Evolutionary conservation across 1,140 invertebrate species (phyloP), one percentile per base, ranked within the genome.

Genomic region (Pseudomyrmex concolor): DNA sequence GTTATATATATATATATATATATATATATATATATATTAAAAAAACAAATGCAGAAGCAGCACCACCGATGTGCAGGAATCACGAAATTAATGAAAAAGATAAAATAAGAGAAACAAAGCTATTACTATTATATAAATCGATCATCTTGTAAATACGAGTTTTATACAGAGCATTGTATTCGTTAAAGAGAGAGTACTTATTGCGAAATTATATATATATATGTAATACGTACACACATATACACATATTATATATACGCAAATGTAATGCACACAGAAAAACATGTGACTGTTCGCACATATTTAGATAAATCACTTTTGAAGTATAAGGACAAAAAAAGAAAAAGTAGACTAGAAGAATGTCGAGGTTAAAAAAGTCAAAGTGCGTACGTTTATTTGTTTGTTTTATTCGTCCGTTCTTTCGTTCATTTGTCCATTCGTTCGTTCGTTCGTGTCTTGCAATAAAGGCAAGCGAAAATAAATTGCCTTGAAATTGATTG

Each of bases 161-260:
- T 94, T 94, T 94, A 94, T 94, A 94, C 93, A 93, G 92, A 94
- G 91, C 89, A 94, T 93, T 91, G 92, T 94, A 93, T 91, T 91
- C 91, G 93, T 93, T 92, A 91, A 92, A 90, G 68, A 84, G 57
- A 89, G 80, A 89, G 87, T 89, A 87, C 84, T 77, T 92, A 93
- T 86, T 87, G 89, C 88, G 84, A 91, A 91, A 81, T 89, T 90
- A 90, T 86, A 90, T 81, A 84, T 78, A 86, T 84, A 87, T 82
- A 89, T 81, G 89, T 85, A 66, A 68, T 87, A 90, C 48, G 86
- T 43, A 84, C 60, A 85, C 72, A 71, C 15, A 71, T 55, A 71
- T 70, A 54, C n/a, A 57, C 57, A 71, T 19, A 71, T 57, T 90
- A 91, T 89, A 91, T 90, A 90, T 86, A 89, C 73, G 73, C 84